Evolutionary conservation across 2,113 vertebrate genomes (phyloP), one percentile per base, ranked within the genome.

Genomic region (Corydoras maculifer): DNA sequence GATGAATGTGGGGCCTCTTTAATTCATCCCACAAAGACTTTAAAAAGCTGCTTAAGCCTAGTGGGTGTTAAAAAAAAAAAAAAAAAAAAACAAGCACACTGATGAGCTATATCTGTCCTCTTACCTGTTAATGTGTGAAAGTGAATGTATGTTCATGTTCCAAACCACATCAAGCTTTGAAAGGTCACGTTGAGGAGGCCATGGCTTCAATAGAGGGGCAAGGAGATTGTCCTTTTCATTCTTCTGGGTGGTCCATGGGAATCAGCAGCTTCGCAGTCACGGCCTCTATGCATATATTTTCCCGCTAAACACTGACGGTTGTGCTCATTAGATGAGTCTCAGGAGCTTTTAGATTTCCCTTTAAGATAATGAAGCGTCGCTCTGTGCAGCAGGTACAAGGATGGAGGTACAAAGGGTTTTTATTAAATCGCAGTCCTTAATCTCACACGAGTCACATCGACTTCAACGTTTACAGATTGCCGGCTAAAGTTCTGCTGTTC

Each of bases 11-110:
- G 79, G 81, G 82, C 80, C 83, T 85, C 87, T 88, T 83, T 88
- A 89, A 89, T 89, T 88, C 84, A 83, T 82, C 83, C 85, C 82
- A 85, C 88, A 87, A 89, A 88, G 83, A 81, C 71, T 87, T 87
- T 87, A 82, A 81, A 86, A 86, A 83, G 83, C 84, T 84, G 85
- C 87, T 88, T 87, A 88, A 83, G 75, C 80, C 35, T 43, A 43
- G 35, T 50, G 65, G 84, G 86, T 84, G 84, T 82, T 80, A 84
- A 87, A 86, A 84, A 83, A 87, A 87, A 84, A 81, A 77, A 80
- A 81, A 82, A 82, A 83, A 25, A 25, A 25, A 80, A 81, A 82
- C 81, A 83, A 80, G 84, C 35, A 5, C 35, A 43, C 35, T 43
- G 35, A 43, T 43, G 35, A 43, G 35, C 7, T 43, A 43, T 43